These are phyloP conservation scores for Phalera bucephala DNA, from an alignment of 2,888 invertebrate species.

Conservation along the genomic window DNA sequence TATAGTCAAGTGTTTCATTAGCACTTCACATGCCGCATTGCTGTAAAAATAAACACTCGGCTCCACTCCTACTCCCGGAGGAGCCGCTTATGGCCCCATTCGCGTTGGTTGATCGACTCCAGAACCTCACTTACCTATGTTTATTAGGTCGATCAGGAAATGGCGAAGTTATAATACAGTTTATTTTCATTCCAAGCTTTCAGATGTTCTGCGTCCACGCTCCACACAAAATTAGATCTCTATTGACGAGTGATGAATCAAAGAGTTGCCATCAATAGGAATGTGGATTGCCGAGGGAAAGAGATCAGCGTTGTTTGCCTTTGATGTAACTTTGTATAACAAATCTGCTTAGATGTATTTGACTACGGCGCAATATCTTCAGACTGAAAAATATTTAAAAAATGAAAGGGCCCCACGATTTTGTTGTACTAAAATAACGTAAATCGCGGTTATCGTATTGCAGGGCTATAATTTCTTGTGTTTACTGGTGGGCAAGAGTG, in stretches of 20 bases:
- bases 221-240: conserved; percentile 31
- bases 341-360: neutral
- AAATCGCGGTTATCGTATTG: conserved; percentile 39
- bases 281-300: conserved; percentile 9
- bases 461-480: conserved; percentile 48
- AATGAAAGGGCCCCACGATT: too few species aligned
- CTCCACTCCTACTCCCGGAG: conserved; percentile 34
- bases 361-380: too few species aligned
- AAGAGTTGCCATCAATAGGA: conserved; percentile 24
- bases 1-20: neutral
- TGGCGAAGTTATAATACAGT: conserved; percentile 52
- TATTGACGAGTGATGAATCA: conserved; percentile 36
- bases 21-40: conserved; percentile 53
- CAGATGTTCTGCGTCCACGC: conserved; percentile 23
- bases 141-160: conserved; percentile 73
- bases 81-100: conserved; percentile 47
- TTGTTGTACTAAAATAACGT: conserved; percentile 27
- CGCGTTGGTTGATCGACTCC: conserved; percentile 63
- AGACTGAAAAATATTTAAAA: neutral
- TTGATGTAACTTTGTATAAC: conserved; percentile 16
- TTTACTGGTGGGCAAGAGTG: conserved; percentile 35
- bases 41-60: conserved; percentile 62
- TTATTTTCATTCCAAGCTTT: conserved; percentile 56
- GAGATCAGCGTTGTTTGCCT: conserved; percentile 6
- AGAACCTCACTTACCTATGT: conserved; percentile 59